Evolutionary conservation across 2,113 vertebrate genomes (phyloP).

Genomic region (Capreolus pygargus): DNA sequence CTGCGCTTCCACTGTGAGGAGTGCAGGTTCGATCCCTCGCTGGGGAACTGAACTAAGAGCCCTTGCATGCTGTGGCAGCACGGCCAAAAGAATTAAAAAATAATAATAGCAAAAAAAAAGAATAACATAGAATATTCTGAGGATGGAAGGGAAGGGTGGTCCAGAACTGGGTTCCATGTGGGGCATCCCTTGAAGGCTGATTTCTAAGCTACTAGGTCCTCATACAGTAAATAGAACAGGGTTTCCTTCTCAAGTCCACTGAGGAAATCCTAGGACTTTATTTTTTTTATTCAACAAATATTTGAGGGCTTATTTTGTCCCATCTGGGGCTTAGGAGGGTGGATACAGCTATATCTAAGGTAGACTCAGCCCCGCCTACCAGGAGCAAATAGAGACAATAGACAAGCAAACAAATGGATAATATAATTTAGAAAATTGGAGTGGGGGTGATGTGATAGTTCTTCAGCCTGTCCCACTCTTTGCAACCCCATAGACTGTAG

Average conservation of each 20-base stretch:
- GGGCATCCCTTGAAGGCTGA: not conserved
- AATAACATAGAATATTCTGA: not conserved
- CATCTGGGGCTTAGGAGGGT: fast-evolving
- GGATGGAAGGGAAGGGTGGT: not conserved
- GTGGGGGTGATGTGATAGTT: not conserved
- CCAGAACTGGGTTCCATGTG: not conserved
- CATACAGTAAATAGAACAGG: not conserved
- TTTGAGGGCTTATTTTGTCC: not conserved
- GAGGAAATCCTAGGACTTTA: not conserved
- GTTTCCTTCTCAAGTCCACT: not conserved
- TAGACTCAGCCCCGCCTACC: not conserved
- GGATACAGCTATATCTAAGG: not conserved
- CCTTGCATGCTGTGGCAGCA: not conserved
- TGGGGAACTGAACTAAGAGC: not conserved
- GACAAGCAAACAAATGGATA: not conserved
- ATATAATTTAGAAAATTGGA: not conserved
- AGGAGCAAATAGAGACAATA: not conserved
- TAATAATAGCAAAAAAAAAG: not conserved
- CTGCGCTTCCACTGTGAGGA: not conserved
- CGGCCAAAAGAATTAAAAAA: not conserved
- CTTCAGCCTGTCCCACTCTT: not conserved
- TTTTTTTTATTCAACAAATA: not conserved
- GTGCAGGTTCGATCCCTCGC: not conserved
- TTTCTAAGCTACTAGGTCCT: not conserved
- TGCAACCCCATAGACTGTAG: not conserved